Evolutionary conservation across 2,888 invertebrate species (phyloP), one percentile per base, ranked within the genome.

Genomic region (Aelia acuminata): DNA sequence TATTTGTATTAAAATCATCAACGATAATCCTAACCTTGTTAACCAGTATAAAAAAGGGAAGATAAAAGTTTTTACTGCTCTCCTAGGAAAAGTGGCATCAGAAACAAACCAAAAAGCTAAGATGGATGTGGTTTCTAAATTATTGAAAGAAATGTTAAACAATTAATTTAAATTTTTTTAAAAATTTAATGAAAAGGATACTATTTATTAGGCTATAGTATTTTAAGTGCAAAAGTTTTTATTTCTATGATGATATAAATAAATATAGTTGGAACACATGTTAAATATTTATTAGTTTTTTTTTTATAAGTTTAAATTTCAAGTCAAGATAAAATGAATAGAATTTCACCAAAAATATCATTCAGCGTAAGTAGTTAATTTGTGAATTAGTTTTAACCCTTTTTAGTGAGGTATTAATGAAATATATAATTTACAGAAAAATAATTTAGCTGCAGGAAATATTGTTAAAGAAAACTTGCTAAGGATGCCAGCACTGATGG

Each of bases 11-110:
- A 92, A 94, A 90, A 93, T 95, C 0, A 92, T 97, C 49, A 91
- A 94, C 22, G 94, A 94, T 89, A 96, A 96, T 92, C 93, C 94
- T 20, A 95, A 95, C 91, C 91, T 95, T 88, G 95, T 96, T 1
- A 93, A 94, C 90, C 93, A 94, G 90, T 96, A 95, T 91, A 94
- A 94, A 91, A 93, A 92, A 18, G 97, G 97, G 10, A 96, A 96
- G 92, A 92, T 92, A 0, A 96, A 96, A 93, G 94, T 95, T 15
- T 94, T 96, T 84, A 94, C 94, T 91, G 94, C 95, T 49, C 93
- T 97, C 89, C 92, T 95, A 89, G 95, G 95, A 22, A 93, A 94
- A 91, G 93, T 96, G 87, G 93, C 93, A 88, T 94, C 94, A 91
- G 92, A 93, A 90, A 94, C 95, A 84, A 92, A 94, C 31, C 93